These are phyloP conservation scores for Idaea aversata DNA, from an alignment of 2,888 invertebrate genomes.

Conservation along the genomic window DNA sequence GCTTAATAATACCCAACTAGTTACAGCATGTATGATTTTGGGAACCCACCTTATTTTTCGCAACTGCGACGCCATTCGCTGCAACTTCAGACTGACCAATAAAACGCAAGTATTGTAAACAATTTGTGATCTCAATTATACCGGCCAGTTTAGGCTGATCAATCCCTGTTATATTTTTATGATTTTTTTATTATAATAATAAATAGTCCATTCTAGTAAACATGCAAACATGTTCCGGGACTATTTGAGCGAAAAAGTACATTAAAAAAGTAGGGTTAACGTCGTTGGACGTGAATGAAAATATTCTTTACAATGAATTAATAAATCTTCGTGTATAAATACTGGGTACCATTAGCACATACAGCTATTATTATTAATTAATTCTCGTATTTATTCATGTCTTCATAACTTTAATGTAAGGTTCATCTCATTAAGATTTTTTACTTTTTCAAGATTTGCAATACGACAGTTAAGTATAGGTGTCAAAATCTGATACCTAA, in stretches of 20 bases:
- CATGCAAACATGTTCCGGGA: slow-evolving; percentile 7
- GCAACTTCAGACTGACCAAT: background rate
- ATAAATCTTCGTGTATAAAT: slow-evolving; percentile 10
- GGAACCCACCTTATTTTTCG: too few species aligned
- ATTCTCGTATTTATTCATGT: slow-evolving; percentile 37
- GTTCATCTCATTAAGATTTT: slow-evolving; percentile 43
- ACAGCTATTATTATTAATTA: slow-evolving; percentile 8
- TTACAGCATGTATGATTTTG: too few species aligned
- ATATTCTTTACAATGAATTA: slow-evolving; percentile 5
- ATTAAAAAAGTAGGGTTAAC: background rate
- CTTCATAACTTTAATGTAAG: slow-evolving; percentile 37
- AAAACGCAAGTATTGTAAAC: background rate
- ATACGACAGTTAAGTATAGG: slow-evolving; percentile 15
- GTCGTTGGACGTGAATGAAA: background rate
- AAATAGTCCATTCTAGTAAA: background rate
- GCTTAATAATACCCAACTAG: too few species aligned
- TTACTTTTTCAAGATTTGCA: slow-evolving; percentile 27
- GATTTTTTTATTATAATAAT: background rate
- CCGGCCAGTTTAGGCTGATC: background rate
- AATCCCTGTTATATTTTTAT: background rate
- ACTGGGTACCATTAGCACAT: slow-evolving; percentile 4
- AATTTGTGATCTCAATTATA: background rate
- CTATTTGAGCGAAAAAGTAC: slow-evolving; percentile 2
- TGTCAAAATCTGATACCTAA: slow-evolving; percentile 25
- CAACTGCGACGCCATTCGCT: background rate